Conservation (phyloP, 2,113 vertebrate genomes). For the Salvelinus alpinus region DNA sequence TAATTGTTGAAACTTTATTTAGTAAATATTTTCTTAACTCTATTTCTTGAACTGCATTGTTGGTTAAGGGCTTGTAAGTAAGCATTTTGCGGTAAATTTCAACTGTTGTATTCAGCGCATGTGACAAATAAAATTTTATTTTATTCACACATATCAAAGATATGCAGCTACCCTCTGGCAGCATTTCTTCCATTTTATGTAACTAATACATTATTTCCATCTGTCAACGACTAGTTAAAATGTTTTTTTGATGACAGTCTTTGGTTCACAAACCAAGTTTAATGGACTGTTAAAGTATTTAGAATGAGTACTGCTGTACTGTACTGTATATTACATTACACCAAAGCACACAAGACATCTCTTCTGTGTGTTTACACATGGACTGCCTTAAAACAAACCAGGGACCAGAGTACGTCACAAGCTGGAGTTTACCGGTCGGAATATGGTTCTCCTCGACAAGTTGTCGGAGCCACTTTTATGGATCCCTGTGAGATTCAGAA, state of each 20-base stretch:
- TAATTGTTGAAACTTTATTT: too few relatives aligned
- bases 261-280: slow-evolving; percentile 3
- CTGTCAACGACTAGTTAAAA: background rate
- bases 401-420: slow-evolving; percentile 39
- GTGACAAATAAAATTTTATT: background rate
- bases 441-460: slow-evolving; percentile 31
- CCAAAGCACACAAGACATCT: slow-evolving; percentile 30
- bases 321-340: slow-evolving; percentile 12
- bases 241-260: background rate
- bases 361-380: slow-evolving; percentile 28
- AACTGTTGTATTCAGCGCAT: too few relatives aligned
- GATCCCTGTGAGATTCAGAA: slow-evolving; percentile 44
- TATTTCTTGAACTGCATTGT: too few relatives aligned
- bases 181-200: background rate
- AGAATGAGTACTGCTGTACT: background rate
- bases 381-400: slow-evolving; percentile 15
- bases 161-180: background rate
- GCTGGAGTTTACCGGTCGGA: slow-evolving; percentile 14
- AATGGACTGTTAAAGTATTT: background rate
- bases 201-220: background rate
- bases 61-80: too few relatives aligned
- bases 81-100: too few relatives aligned
- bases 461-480: slow-evolving; percentile 27
- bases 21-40: too few relatives aligned
- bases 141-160: background rate